Conservation (phyloP, 2,797 vertebrate species). For the Lacerta bilineata region DNA sequence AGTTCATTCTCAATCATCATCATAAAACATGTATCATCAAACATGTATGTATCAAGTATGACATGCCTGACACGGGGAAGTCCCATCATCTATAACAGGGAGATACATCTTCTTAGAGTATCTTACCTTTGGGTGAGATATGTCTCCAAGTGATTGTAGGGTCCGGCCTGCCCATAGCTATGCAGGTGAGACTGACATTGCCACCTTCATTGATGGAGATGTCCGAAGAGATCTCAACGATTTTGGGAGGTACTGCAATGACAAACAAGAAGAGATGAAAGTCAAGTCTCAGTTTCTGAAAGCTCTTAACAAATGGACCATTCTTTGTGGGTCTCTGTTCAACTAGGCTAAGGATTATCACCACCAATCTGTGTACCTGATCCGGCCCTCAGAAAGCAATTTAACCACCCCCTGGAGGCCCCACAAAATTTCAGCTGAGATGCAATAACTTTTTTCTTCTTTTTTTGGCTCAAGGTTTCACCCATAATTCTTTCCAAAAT, state of each 20-base stretch:
- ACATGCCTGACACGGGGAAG: not conserved
- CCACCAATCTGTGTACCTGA: not conserved
- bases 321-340: not conserved
- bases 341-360: not conserved
- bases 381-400: accelerated
- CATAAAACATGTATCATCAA: too few species aligned
- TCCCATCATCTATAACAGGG: too few species aligned
- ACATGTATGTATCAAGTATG: too few species aligned
- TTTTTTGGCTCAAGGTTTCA: not conserved
- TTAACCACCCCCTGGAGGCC: not conserved
- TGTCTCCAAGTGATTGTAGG: slow-evolving; percentile 87
- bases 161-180: slow-evolving; percentile 85
- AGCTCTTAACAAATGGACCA: not conserved
- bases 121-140: slow-evolving; percentile 86
- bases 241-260: slow-evolving; percentile 84
- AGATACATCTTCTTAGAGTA: too few species aligned
- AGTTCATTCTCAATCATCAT: not conserved
- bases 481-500: not conserved
- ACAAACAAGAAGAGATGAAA: slow-evolving; percentile 55
- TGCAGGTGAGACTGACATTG: slow-evolving; percentile 85
- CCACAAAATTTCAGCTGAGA: not conserved
- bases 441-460: too few species aligned
- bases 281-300: not conserved
- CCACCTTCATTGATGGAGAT: slow-evolving; percentile 85
- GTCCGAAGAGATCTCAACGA: slow-evolving; percentile 83